phyloP scores from a whole-genome alignment of 2,113 vertebrate species.

The Solea senegalensis region DNA sequence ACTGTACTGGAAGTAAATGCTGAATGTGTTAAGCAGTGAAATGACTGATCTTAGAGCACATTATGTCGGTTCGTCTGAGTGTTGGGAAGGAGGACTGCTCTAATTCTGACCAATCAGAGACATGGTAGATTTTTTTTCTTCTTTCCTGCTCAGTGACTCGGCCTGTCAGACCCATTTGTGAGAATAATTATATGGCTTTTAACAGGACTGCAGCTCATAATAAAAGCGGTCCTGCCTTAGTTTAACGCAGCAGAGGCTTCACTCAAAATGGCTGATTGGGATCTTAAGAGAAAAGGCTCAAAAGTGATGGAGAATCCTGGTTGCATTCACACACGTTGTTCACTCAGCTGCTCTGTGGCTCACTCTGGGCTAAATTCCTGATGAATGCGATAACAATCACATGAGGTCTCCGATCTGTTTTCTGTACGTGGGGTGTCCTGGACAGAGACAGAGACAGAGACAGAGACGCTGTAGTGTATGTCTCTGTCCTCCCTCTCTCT shows the following conservation, averaged over 20 bases:
- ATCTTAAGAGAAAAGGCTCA: background rate
- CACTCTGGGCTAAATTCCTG: background rate
- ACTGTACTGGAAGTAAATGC: background rate
- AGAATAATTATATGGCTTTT: slow-evolving; percentile 67
- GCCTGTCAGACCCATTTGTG: slow-evolving; percentile 63
- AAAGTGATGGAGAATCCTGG: background rate
- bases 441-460: slow-evolving; percentile 55
- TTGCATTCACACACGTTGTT: background rate
- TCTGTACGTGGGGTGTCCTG: slow-evolving; percentile 65
- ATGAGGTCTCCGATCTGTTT: slow-evolving; percentile 2
- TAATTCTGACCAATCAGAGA: slow-evolving; percentile 60
- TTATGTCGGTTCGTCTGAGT: slow-evolving; percentile 25
- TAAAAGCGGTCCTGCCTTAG: slow-evolving; percentile 36
- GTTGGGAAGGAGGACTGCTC: slow-evolving; percentile 43
- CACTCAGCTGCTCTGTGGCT: background rate
- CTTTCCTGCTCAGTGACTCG: slow-evolving; percentile 39
- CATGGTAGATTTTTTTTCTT: slow-evolving; percentile 10
- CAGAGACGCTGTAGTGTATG: background rate
- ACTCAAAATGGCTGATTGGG: slow-evolving; percentile 30
- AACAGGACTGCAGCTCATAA: slow-evolving; percentile 50
- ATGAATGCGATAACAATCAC: background rate
- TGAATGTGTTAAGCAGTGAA: slow-evolving; percentile 2
- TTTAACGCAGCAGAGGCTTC: slow-evolving; percentile 41
- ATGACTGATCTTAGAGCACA: slow-evolving; percentile 2
- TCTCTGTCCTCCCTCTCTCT: slow-evolving; percentile 52